Conservation (phyloP, 2,797 vertebrate genomes). For the Cryptoprocta ferox region DNA sequence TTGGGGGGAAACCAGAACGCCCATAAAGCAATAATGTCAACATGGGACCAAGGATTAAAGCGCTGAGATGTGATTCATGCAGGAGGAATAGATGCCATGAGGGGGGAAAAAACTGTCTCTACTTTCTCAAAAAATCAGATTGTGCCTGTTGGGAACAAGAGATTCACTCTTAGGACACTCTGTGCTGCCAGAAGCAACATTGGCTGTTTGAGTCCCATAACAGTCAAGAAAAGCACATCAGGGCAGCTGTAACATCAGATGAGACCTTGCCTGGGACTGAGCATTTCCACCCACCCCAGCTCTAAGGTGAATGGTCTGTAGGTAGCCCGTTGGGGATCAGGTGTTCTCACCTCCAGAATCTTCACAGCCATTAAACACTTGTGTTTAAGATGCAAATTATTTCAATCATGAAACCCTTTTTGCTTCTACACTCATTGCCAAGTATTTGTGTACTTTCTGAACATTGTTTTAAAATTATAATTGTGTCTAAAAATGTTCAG, state of each 20-base stretch:
- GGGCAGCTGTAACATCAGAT: too few relatives aligned
- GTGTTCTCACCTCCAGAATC: not conserved
- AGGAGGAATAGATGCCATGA: not conserved
- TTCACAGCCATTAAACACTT: not conserved
- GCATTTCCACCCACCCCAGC: not conserved
- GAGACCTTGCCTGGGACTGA: not conserved
- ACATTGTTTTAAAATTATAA: not conserved
- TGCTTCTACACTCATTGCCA: not conserved
- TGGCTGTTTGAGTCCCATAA: conserved; percentile 5
- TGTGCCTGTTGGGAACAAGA: conserved; percentile 2
- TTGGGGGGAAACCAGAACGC: not conserved
- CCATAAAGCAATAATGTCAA: not conserved
- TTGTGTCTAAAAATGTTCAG: not conserved
- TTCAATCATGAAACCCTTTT: not conserved
- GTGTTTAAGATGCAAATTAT: conserved; percentile 38
- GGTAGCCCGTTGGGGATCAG: not conserved
- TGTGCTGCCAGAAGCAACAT: conserved; percentile 33
- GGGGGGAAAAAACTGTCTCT: conserved; percentile 22
- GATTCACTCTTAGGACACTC: conserved; percentile 9
- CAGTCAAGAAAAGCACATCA: too few relatives aligned
- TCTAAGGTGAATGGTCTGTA: not conserved
- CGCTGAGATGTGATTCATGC: not conserved
- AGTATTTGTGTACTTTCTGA: not conserved
- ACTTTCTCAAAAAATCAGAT: conserved; percentile 16
- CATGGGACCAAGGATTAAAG: not conserved